Base-by-base conservation (phyloP, 2,113 vertebrate genomes). In the Mixornis gularis region DNA sequence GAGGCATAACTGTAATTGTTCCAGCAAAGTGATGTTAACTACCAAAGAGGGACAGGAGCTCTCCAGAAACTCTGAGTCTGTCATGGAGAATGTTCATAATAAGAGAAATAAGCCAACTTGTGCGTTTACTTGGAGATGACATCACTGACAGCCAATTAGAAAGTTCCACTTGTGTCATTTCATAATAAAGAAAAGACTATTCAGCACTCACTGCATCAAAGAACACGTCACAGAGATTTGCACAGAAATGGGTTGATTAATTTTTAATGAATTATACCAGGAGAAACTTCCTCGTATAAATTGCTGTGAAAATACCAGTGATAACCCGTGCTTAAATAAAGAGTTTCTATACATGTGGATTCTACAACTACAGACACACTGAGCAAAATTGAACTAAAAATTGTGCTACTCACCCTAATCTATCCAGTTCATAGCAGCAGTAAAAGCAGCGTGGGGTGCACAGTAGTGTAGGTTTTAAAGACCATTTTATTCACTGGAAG, bases 141-240 rank as follows among this genome's bases (percentile, higher is more conserved):
- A 95, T 96, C 95, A 94, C 73, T 97, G 96, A 96, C 96, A 97
- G 89, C 96, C 96, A 97, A 96, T 97, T 96, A 97, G 94, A 96
- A 96, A 96, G 96, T 93, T 95, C 95, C 90, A 95, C 83, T 96
- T 96, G 91, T 96, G 96, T 96, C 93, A 96, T 95, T 96, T 97
- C 89, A 93, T 96, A 95, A 85, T 94, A 95, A 96, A 96, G 95
- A 94, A 97, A 96, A 94, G 94, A 96, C 94, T 96, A 93, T 96
- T 97, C 95, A 95, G 94, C 91, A 81, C 77, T 96, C 93, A 80
- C 81, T 87, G 94, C 96, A 96, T 95, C 95, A 97, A 96, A 97
- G 96, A 93, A 96, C 27, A 12, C 83, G 95, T 96, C 96, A 96
- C 78, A 97, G 94, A 97, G 96, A 97, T 97, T 97, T 97, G 96